Evolutionary conservation across 2,888 invertebrate species (phyloP).

Genomic region (Odontocolon sp.): DNA sequence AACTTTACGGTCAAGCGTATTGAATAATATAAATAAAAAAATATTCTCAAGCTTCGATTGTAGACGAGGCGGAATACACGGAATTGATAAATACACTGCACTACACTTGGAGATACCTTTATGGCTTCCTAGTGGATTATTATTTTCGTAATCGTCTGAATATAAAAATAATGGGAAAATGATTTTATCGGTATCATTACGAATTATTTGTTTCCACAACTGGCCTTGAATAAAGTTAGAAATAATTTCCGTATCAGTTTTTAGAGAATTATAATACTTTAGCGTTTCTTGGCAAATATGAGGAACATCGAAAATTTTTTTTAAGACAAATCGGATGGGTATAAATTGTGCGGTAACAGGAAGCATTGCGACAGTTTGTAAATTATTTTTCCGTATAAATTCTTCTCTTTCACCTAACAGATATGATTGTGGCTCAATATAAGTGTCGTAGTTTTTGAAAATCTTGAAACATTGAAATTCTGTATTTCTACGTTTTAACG

Average conservation of each 20-base stretch:
- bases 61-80: conserved; percentile 55
- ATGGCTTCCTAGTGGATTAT: conserved; percentile 63
- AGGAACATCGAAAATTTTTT: conserved; percentile 61
- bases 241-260: no score
- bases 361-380: neutral
- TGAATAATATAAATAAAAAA: no score
- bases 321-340: no score
- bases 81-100: conserved; percentile 56
- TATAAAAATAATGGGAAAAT: conserved; percentile 61
- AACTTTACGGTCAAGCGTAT: no score
- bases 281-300: conserved; percentile 53
- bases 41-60: no score
- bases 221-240: conserved; percentile 54
- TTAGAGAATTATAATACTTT: conserved; percentile 43
- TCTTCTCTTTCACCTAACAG: neutral
- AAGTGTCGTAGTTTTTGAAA: neutral
- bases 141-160: conserved; percentile 63
- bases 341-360: no score
- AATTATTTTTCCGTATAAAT: neutral
- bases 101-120: conserved; percentile 63
- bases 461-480: neutral
- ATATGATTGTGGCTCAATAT: neutral
- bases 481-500: neutral
- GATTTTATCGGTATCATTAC: conserved; percentile 37
- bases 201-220: conserved; percentile 36